Conservation (phyloP, 2,113 vertebrate species). For the Brevimyrus niger region DNA sequence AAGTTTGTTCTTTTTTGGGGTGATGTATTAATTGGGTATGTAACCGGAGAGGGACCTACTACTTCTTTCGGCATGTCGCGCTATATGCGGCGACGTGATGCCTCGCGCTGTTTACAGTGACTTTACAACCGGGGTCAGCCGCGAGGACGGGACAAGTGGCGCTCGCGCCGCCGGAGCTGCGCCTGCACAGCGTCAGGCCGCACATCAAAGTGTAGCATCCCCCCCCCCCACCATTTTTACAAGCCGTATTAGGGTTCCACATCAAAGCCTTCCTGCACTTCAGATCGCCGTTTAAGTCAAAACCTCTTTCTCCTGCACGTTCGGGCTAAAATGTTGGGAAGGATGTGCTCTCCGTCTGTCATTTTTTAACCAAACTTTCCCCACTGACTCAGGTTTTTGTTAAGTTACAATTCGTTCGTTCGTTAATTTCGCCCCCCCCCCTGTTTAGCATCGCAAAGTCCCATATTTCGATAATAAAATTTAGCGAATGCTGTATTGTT, state of each 20-base stretch:
- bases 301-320: conserved; percentile 30
- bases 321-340: neutral
- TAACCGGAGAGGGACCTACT: neutral
- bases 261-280: conserved; percentile 53
- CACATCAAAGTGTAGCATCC: conserved; percentile 61
- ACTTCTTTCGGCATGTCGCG: neutral
- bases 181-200: conserved; percentile 57
- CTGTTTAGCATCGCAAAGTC: neutral
- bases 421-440: neutral
- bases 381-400: neutral
- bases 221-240: conserved; percentile 43
- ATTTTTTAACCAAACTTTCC: neutral
- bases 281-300: conserved; percentile 40
- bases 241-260: conserved; percentile 52
- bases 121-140: conserved; percentile 49
- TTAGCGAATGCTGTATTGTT: neutral
- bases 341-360: neutral
- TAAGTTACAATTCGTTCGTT: neutral
- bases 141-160: conserved; percentile 34
- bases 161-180: conserved; percentile 17
- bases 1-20: neutral
- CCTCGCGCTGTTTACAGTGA: conserved; percentile 54
- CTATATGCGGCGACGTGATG: conserved; percentile 21
- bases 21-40: neutral
- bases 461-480: neutral